Evolutionary conservation across 2,113 vertebrate species (phyloP), one percentile per base, ranked within the genome.

Genomic region (Aegithalos caudatus): DNA sequence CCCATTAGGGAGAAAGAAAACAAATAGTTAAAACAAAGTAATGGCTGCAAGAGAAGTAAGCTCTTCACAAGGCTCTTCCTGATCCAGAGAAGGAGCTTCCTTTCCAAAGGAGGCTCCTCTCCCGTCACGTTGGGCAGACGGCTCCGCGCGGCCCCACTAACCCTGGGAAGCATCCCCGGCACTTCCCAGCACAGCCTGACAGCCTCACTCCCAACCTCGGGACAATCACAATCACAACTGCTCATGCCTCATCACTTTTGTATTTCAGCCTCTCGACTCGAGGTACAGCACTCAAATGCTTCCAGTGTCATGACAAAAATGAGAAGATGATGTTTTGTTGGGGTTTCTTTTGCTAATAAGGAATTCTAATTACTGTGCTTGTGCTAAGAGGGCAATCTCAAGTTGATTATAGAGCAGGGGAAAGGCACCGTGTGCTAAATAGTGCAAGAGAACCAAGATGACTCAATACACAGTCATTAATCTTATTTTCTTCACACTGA

Each of bases 1-100:
- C 90, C 97, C 97, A 96, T 97, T 94, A 92, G 87, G 86, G 93
- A 94, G 92, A 97, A 91, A 92, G 91, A 83, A 53, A 89, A 92
- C 37, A 92, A 42, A 94, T n/a, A 77, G 94, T 97, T 97, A 95
- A 77, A 96, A 97, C 77, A 95, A 60, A 92, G 92, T 60, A 94
- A 67, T 2, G 31, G 27, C 45, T 48, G 38, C 27, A 21, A 50
- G 42, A 92, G 51, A 73, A 86, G 21, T 14, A 47, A 80, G 57
- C 31, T 56, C 69, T 83, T 61, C 74, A 33, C 3, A 4, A 42
- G 62, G 81, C 53, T 85, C 69, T 81, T 94, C 90, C 90, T 82
- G 91, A 79, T 53, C 8, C 42, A 6, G 14, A 81, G 50, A 62
- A 44, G 0, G 0, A 94, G 78, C n/a, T 95, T 90, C 91, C 90